These are phyloP conservation scores for Heliconius himera DNA, from an alignment of 1,140 invertebrate genomes.

Conservation along the genomic window DNA sequence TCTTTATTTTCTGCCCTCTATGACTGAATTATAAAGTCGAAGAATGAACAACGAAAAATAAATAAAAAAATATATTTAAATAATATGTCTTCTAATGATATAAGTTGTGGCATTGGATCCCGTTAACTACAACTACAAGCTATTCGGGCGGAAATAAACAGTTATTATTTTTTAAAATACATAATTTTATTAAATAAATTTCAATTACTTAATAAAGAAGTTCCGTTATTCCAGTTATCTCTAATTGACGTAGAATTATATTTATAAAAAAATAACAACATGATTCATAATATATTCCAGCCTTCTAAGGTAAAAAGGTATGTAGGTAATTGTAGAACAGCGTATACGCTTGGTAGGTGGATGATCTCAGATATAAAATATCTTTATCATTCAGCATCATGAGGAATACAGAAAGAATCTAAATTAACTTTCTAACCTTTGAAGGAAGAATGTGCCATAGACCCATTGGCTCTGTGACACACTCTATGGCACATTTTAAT, in stretches of 20 bases:
- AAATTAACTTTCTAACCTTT: no score
- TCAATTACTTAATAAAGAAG: neutral
- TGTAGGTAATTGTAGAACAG: neutral
- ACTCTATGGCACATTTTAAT: no score
- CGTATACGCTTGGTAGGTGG: neutral
- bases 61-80: no score
- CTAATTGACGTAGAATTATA: neutral
- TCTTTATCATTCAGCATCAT: neutral
- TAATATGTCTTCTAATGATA: no score
- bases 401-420: no score
- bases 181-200: neutral
- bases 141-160: neutral
- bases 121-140: neutral
- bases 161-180: neutral
- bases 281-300: neutral
- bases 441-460: no score
- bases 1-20: no score
- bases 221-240: neutral
- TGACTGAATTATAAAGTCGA: no score
- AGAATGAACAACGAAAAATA: no score
- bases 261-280: neutral
- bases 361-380: neutral
- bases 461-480: no score
- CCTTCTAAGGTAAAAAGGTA: neutral
- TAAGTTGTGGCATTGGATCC: neutral